These are phyloP conservation scores for Lingula anatina DNA, from an alignment of 2,888 invertebrate genomes.

Conservation along the genomic window DNA sequence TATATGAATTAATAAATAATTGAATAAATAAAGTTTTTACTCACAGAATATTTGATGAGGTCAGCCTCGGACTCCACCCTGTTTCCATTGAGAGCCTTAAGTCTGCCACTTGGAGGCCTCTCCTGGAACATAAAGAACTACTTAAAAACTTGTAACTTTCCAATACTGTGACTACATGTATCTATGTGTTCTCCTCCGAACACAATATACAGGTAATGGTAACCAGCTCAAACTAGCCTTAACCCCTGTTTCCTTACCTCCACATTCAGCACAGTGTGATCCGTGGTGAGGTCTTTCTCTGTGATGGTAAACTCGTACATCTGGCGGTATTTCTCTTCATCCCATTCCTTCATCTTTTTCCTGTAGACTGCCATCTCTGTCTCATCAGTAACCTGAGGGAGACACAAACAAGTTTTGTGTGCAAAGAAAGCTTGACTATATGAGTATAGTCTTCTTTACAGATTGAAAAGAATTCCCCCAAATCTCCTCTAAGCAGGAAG, in stretches of 20 bases:
- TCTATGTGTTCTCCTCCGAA: no score
- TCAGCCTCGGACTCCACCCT: conserved; percentile 22
- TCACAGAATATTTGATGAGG: conserved; percentile 37
- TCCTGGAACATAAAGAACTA: conserved; percentile 15
- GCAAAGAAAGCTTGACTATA: neutral
- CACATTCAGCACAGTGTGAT: no score
- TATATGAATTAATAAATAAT: neutral
- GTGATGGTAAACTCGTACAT: conserved; percentile 49
- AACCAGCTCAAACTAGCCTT: no score
- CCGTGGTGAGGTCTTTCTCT: conserved; percentile 43
- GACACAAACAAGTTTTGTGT: no score
- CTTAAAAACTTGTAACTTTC: no score
- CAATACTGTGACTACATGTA: no score
- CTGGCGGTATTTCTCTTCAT: conserved; percentile 38
- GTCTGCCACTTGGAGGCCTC: conserved; percentile 23
- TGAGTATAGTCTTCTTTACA: neutral
- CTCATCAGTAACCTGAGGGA: conserved; percentile 34
- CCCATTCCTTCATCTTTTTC: conserved; percentile 35
- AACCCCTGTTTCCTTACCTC: no score
- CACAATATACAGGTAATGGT: no score
- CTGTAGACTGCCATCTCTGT: conserved; percentile 33
- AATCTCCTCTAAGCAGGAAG: neutral
- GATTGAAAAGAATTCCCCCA: neutral
- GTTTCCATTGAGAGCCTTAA: conserved; percentile 19
- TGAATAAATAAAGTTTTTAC: neutral